Evolutionary conservation across 2,797 vertebrate genomes (phyloP).

Genomic region (Melanotaenia maccullochi): DNA sequence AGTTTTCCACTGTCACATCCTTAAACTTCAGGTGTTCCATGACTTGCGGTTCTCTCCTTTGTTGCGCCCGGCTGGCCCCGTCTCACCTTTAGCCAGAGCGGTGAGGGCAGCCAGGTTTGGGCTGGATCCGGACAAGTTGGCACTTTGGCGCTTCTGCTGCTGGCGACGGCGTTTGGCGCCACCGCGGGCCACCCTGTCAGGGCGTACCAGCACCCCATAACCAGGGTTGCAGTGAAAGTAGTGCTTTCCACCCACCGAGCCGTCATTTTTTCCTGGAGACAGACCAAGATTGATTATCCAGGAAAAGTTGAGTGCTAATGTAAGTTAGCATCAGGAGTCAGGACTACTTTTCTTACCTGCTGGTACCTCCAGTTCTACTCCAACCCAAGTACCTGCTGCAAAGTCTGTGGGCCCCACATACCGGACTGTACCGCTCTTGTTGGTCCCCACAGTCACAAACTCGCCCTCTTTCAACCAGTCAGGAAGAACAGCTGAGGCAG

Average conservation of each 20-base stretch:
- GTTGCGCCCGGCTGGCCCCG: conserved; percentile 20
- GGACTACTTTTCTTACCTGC: conserved; percentile 81
- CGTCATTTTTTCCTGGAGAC: conserved; percentile 91
- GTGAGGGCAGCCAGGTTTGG: conserved; percentile 83
- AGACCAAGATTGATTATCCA: background rate
- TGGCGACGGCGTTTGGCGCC: conserved; percentile 64
- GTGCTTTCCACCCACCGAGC: conserved; percentile 90
- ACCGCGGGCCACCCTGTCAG: conserved; percentile 58
- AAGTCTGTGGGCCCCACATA: conserved; percentile 93
- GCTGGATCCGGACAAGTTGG: conserved; percentile 80
- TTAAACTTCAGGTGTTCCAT: conserved; percentile 71
- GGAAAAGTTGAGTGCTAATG: background rate
- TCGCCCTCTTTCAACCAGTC: conserved; percentile 95
- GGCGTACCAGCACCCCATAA: conserved; percentile 87
- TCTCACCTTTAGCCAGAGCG: conserved; percentile 79
- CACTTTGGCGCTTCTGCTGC: conserved; percentile 66
- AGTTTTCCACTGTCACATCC: background rate
- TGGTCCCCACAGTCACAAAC: conserved; percentile 88
- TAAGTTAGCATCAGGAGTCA: background rate
- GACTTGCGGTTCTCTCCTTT: conserved; percentile 76
- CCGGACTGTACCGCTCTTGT: conserved; percentile 87
- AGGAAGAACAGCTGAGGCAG: conserved; percentile 69
- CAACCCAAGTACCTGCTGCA: conserved; percentile 92
- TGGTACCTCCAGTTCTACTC: conserved; percentile 93
- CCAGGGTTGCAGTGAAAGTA: conserved; percentile 96